These are phyloP conservation scores for Vicugna pacos DNA, from an alignment of 2,113 vertebrate genomes.

Conservation along the genomic window DNA sequence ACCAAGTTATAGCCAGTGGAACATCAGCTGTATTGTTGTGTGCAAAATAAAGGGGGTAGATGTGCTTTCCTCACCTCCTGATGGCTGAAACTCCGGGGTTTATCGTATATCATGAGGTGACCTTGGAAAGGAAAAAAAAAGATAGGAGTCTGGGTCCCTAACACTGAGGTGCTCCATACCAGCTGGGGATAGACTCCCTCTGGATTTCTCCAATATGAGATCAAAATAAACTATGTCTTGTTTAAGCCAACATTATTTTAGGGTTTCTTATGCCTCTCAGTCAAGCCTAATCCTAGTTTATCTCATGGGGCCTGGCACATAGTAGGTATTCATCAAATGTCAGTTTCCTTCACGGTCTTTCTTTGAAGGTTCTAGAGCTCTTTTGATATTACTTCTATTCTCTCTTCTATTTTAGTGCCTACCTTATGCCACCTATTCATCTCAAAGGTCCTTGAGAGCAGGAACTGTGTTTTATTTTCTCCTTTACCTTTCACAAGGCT, in stretches of 20 bases:
- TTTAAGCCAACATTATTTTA: background rate
- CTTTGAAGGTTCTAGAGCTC: background rate
- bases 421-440: background rate
- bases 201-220: constrained; percentile 20
- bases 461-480: background rate
- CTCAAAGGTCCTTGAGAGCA: background rate
- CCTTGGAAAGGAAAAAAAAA: background rate
- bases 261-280: background rate
- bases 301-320: background rate
- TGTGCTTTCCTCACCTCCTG: background rate
- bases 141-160: background rate
- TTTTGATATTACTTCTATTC: background rate
- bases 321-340: background rate
- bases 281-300: background rate
- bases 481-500: background rate
- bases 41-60: background rate
- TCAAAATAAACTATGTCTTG: background rate
- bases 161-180: background rate
- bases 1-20: background rate
- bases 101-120: background rate
- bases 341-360: background rate
- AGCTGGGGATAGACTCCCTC: background rate
- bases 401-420: background rate
- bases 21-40: background rate
- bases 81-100: background rate